phyloP scores from a whole-genome alignment of 2,113 vertebrate species.

The Siniperca chuatsi region DNA sequence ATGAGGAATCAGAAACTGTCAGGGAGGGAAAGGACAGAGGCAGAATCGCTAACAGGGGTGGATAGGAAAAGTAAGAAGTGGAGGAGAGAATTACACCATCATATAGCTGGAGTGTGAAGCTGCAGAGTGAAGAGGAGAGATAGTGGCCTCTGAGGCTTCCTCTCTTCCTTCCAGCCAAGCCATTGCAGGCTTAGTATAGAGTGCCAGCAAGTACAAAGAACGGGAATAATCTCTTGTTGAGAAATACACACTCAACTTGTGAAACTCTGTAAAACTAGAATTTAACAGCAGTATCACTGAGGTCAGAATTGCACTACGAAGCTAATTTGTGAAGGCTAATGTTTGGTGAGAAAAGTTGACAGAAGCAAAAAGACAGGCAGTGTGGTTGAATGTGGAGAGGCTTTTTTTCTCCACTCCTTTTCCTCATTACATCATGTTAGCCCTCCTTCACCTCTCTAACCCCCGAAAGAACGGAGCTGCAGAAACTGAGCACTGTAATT shows the following conservation, averaged over 20 bases:
- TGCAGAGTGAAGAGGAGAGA: conserved; percentile 64
- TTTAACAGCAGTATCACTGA: neutral
- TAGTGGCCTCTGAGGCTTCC: conserved; percentile 57
- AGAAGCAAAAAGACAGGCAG: neutral
- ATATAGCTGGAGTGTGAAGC: conserved; percentile 57
- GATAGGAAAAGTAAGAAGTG: conserved; percentile 43
- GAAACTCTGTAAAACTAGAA: conserved; percentile 14
- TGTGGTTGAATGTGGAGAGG: neutral
- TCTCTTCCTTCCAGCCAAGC: conserved; percentile 34
- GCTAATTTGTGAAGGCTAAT: conserved; percentile 22
- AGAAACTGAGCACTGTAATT: neutral
- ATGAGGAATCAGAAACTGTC: conserved; percentile 60
- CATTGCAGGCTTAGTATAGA: conserved; percentile 31
- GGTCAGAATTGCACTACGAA: neutral
- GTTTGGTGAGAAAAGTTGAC: neutral
- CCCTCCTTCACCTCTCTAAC: conserved; percentile 1
- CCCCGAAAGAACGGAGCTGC: neutral
- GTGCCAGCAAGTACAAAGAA: conserved; percentile 25
- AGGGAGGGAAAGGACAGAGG: conserved; percentile 26
- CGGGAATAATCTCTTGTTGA: conserved; percentile 42
- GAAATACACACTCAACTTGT: conserved; percentile 39
- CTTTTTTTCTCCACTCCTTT: neutral
- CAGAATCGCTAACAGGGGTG: conserved; percentile 31
- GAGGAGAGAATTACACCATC: conserved; percentile 58
- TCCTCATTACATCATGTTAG: conserved; percentile 13